A percentile compares a stretch with the other conserved stretches of the same genome.
These are phyloP conservation scores for Cliona cf. orientalis DNA, from an alignment of 37 sponge, comb jelly and placozoan species.

Conservation along the genomic window DNA sequence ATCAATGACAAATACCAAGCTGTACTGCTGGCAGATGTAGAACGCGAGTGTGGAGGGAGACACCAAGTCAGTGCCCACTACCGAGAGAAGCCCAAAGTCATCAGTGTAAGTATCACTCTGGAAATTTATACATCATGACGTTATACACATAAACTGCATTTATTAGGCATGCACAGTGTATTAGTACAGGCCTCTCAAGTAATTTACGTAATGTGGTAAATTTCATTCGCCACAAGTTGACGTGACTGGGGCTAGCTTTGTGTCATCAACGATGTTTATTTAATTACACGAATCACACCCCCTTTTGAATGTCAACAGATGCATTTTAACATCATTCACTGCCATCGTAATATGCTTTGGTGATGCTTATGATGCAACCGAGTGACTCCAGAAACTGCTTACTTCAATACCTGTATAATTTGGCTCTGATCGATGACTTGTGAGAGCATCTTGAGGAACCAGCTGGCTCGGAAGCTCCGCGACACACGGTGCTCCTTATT, in stretches of 20 bases:
- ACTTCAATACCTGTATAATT: neutral
- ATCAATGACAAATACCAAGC: conserved; percentile 79
- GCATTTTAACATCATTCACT: too few species aligned
- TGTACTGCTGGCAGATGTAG: conserved; percentile 63
- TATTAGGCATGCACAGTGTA: neutral
- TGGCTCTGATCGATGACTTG: neutral
- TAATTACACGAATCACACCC: too few species aligned
- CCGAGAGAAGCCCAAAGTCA: neutral
- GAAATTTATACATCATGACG: too few species aligned
- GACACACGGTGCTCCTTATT: conserved; percentile 70
- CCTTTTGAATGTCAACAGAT: too few species aligned
- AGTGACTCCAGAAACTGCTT: too few species aligned
- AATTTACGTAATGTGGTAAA: too few species aligned
- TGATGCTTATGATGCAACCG: too few species aligned
- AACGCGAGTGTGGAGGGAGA: conserved; percentile 31
- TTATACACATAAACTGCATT: neutral
- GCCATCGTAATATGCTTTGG: too few species aligned
- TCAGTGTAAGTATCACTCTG: neutral
- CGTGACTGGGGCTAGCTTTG: too few species aligned
- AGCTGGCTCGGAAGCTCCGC: conserved; percentile 59
- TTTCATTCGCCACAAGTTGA: too few species aligned
- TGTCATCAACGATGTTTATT: too few species aligned
- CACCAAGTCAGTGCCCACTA: conserved; percentile 1
- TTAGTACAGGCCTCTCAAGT: too few species aligned
- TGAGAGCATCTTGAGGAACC: conserved; percentile 43